These are phyloP conservation scores for Erinaceus europaeus DNA, from an alignment of 2,113 vertebrate species.

Conservation along the genomic window DNA sequence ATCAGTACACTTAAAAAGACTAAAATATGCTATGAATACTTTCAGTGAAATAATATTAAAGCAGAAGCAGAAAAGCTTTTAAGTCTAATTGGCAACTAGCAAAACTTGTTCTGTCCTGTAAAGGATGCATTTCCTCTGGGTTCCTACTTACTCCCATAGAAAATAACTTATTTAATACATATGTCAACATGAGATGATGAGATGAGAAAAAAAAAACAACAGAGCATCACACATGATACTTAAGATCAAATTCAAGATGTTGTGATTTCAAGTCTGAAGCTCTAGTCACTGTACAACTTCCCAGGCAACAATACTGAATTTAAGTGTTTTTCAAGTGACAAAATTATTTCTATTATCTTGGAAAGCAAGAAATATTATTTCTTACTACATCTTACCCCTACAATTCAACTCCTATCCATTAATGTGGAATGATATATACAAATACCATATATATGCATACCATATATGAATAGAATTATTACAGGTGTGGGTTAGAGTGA, in stretches of 20 bases:
- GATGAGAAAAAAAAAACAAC: too few species aligned
- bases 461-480: too few species aligned
- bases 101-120: background rate
- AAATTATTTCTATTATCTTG: background rate
- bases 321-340: background rate
- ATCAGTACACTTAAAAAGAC: constrained; percentile 38
- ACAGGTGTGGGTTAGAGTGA: too few species aligned
- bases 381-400: background rate
- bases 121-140: background rate
- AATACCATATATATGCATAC: too few species aligned
- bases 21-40: constrained; percentile 9
- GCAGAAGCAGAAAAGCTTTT: constrained; percentile 30
- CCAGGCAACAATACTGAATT: too few species aligned
- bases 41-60: constrained; percentile 40
- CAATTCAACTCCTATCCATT: background rate
- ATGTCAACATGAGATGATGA: too few species aligned
- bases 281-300: too few species aligned
- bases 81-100: constrained; percentile 43
- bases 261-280: too few species aligned
- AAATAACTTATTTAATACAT: too few species aligned
- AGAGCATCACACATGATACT: too few species aligned
- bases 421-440: too few species aligned
- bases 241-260: too few species aligned
- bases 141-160: background rate
- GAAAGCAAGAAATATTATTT: background rate